Base-by-base conservation (phyloP, 2,113 vertebrate species). In the Crocuta crocuta region DNA sequence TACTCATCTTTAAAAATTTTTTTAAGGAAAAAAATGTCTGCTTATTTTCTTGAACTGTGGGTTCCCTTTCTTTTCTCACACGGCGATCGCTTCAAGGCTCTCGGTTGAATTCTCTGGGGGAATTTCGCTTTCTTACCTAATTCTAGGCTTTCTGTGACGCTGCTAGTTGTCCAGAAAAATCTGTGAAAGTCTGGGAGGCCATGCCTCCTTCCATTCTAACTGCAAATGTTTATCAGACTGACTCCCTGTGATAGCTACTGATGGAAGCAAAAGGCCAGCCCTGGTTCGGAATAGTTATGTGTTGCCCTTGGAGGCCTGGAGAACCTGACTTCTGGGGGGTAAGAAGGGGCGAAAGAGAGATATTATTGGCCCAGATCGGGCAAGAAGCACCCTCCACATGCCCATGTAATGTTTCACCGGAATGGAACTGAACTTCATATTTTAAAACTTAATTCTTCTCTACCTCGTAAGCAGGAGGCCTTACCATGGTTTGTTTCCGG, bases 51-150 rank as follows among this genome's bases (percentile, higher is more conserved):
- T 74, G 90, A 97, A 65, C 39, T 89, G 85, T 94, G 79, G 33
- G 26, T 97, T 55, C 96, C 95, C 84, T 92, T 50, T 93, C 78
- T 94, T 96, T 79, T 19, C 0, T 89, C 71, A 53, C 21, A 28
- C 1, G 0, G 24, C 10, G 91, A 90, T 95, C 87, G 73, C 95
- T 80, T 81, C 66, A 23, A 26, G 70, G 15, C 15, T 86, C 28
- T 86, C 50, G 0, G 76, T 78, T 93, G 93, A 97, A 98, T 98
- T 98, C 96, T 97, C 48, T 5, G 10, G 10, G 95, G 97, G 97
- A 94, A 97, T 97, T 98, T 80, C 76, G 94, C 96, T 98, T 98
- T 98, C 95, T 97, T 93, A 39, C 91, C 97, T 97, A 93, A 7
- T 97, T 97, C 85, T 87, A 80, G 76, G 87, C 84, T 98, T 98